Evolutionary conservation across 2,113 vertebrate genomes (phyloP).

Genomic region (Stercorarius parasiticus): DNA sequence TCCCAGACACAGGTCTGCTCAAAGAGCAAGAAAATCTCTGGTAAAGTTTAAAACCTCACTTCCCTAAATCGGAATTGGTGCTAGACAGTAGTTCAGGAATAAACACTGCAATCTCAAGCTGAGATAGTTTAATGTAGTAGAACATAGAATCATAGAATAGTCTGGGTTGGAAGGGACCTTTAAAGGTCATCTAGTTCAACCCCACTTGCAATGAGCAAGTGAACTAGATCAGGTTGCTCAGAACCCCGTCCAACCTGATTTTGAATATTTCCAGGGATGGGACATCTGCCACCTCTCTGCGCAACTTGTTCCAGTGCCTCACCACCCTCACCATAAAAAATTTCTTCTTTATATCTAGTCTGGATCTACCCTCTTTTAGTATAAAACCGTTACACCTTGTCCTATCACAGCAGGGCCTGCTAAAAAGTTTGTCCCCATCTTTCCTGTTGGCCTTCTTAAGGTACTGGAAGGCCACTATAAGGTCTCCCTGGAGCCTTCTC

Average conservation of each 20-base stretch:
- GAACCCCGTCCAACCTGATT: not conserved
- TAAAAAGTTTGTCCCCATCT: not conserved
- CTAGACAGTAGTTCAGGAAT: not conserved
- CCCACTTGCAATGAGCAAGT: not conserved
- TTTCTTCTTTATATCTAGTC: not conserved
- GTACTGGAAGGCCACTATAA: not conserved
- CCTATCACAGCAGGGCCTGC: not conserved
- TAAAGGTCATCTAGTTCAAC: not conserved
- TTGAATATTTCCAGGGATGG: not conserved
- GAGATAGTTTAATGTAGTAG: not conserved
- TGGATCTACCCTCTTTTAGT: not conserved
- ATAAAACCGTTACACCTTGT: not conserved
- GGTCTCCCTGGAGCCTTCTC: not conserved
- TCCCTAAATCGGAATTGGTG: not conserved
- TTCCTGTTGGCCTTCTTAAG: not conserved
- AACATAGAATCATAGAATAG: not conserved
- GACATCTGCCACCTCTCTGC: not conserved
- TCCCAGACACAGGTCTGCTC: not conserved
- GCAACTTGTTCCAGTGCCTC: not conserved
- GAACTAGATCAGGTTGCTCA: not conserved
- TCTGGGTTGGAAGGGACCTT: not conserved
- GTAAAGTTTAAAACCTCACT: not conserved
- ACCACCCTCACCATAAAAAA: not conserved
- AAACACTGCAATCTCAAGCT: not conserved
- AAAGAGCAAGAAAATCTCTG: not conserved